Evolutionary conservation across 2,888 invertebrate genomes (phyloP).

Genomic region (Gonocerus acuteangulatus): DNA sequence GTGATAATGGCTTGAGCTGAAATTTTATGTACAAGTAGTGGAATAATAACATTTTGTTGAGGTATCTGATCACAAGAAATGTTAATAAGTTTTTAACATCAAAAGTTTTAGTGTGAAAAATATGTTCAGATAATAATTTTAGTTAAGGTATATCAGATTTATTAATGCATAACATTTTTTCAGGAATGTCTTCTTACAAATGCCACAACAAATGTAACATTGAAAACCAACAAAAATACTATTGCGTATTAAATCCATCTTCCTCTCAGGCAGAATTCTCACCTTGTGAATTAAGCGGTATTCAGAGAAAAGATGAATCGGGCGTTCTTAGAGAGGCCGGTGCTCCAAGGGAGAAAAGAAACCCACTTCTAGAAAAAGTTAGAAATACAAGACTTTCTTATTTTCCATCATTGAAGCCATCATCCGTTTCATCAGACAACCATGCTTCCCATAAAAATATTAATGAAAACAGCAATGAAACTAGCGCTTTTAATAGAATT

Average conservation of each 20-base stretch:
- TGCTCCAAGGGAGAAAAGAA: constrained; percentile 55
- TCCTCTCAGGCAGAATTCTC: background rate
- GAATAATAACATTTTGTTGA: no score
- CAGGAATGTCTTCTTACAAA: constrained; percentile 59
- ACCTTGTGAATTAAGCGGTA: background rate
- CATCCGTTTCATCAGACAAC: constrained; percentile 29
- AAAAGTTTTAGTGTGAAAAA: no score
- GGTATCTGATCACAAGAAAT: no score
- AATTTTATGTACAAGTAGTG: no score
- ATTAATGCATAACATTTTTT: no score
- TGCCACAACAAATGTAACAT: constrained; percentile 56
- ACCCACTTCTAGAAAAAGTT: constrained; percentile 61
- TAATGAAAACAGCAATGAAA: constrained; percentile 5
- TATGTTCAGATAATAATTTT: no score
- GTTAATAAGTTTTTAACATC: no score
- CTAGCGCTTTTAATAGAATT: constrained; percentile 12
- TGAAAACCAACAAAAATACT: constrained; percentile 54
- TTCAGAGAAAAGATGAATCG: constrained; percentile 3
- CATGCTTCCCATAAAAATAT: constrained; percentile 17
- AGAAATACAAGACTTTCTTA: constrained; percentile 63
- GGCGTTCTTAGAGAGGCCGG: constrained; percentile 41
- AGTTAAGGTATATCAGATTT: no score
- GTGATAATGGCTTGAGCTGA: no score
- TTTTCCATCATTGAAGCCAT: constrained; percentile 45
- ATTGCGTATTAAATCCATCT: constrained; percentile 41